Base-by-base conservation (phyloP, 2,113 vertebrate species). In the Haliaeetus leucogaster region DNA sequence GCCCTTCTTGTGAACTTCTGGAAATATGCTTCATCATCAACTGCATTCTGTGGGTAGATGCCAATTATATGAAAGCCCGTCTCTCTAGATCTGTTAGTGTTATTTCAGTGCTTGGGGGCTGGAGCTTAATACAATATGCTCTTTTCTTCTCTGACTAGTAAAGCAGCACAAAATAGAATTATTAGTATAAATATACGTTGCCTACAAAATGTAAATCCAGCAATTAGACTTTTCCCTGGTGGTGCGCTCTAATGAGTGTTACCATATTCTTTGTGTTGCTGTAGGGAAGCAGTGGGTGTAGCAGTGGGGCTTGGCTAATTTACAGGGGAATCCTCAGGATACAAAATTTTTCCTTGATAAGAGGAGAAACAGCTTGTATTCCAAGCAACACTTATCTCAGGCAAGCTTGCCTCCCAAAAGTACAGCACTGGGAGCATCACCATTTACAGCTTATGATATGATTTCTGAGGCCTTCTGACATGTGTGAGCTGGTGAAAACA, bases 161-260 rank as follows among this genome's bases (percentile, higher is more conserved):
- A 90, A 86, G 94, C 94, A 96, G 83, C 95, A 91, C 97, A 92
- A 94, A 96, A 97, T 95, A 97, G 95, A 97, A 97, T 98, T 97
- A 97, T 90, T 97, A 97, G 95, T 96, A 97, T 96, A 96, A 96
- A 92, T 92, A 94, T 94, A 96, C 85, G 95, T 92, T 96, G 96
- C 94, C 80, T 90, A 96, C 93, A 96, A 97, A 93, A 97, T 98
- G 97, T 97, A 97, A 98, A 97, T 98, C 78, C 86, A 93, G 96
- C 97, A 97, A 98, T 98, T 97, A 98, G 95, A 71, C 65, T 78
- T 45, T 68, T 97, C 96, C 95, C 95, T 65, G 65, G 96, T 93
- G 94, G 82, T 96, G 71, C 0, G 1, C 84, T 92, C 96, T 98
- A 96, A 96, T 92, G 97, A 96, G 94, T 63, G 52, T 92, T 92